Base-by-base conservation (phyloP, 1,140 invertebrate genomes). In the Lineus longissimus region DNA sequence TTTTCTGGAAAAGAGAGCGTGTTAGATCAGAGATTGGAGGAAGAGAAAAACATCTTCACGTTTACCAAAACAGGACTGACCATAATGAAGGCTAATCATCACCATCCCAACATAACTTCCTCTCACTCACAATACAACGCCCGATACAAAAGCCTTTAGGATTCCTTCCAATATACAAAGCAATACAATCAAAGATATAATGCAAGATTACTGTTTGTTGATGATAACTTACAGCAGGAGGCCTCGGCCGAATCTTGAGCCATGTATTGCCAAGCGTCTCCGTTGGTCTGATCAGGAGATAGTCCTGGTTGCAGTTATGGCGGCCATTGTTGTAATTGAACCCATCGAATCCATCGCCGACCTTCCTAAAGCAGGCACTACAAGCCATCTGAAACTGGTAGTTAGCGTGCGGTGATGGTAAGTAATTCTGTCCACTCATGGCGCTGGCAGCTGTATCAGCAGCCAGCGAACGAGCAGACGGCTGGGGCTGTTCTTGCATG, bases 371-470 rank as follows among this genome's bases (percentile, higher is more conserved):
- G 55, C 75, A 78, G 30, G 61, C 40, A 17, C 55, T 55, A 64
- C 76, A 78, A 6, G 68, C 75, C 19, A 76, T 51, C 23, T 63
- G 61, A 56, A 73, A 78, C 55, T 76, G 71, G 66, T 70, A 76
- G 2, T 36, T 27, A 13, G 7, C 9, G 31, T 33, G 30, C 13
- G 27, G 27, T 13, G 33, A 22, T 17, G 27, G 27, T 31, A 36
- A 2, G 9, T 22, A 27, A 15, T 29, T 55, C 29, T 23, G 17
- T 22, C 29, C 29, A 27, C 23, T 22, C 51, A 27, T 59, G 29
- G 36, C 13, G 22, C 22, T 2, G 55, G 30, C 1, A 59, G 19
- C 30, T 19, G 11, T 31, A 2, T 54, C 19, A 22, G 56, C 6
- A n/a, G 19, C 27, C 9, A 23, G 11, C n/a, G 17, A 36, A n/a